A percentile compares a stretch with the other conserved stretches of the same genome.
Evolutionary conservation across 2,888 invertebrate species (phyloP).

Genomic region (Eucera pruinosa): DNA sequence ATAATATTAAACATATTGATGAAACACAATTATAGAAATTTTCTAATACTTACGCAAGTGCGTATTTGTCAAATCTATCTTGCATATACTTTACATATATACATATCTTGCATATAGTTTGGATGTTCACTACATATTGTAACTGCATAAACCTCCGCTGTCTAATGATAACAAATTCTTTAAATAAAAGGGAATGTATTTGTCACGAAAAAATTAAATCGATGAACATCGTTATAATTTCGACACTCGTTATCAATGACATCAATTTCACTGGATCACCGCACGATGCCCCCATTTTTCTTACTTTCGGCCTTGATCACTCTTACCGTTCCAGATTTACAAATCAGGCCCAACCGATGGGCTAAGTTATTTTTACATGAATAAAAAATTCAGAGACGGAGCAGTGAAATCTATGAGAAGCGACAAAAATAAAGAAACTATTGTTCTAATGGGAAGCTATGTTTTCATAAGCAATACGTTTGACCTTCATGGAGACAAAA

Average conservation of each 20-base stretch:
- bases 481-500: slow-evolving; percentile 48
- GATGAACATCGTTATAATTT: background rate
- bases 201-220: no score
- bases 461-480: slow-evolving; percentile 37
- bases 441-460: slow-evolving; percentile 53
- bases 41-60: no score
- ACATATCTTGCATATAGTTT: no score
- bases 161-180: no score
- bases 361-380: slow-evolving; percentile 1
- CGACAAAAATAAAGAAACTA: slow-evolving; percentile 41
- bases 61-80: no score
- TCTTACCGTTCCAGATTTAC: background rate
- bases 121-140: no score
- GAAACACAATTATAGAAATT: no score
- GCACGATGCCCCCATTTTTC: background rate
- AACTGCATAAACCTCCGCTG: no score
- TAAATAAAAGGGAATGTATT: no score
- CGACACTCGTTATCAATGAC: background rate
- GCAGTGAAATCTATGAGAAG: slow-evolving; percentile 57
- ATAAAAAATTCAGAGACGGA: slow-evolving; percentile 15
- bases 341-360: background rate
- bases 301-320: slow-evolving; percentile 4
- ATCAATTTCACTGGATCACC: background rate
- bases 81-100: no score
- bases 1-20: no score